A percentile compares a stretch with the other conserved stretches of the same genome.
Evolutionary conservation across 1,140 invertebrate genomes (phyloP).

Genomic region (Druon quercuslanigerum): DNA sequence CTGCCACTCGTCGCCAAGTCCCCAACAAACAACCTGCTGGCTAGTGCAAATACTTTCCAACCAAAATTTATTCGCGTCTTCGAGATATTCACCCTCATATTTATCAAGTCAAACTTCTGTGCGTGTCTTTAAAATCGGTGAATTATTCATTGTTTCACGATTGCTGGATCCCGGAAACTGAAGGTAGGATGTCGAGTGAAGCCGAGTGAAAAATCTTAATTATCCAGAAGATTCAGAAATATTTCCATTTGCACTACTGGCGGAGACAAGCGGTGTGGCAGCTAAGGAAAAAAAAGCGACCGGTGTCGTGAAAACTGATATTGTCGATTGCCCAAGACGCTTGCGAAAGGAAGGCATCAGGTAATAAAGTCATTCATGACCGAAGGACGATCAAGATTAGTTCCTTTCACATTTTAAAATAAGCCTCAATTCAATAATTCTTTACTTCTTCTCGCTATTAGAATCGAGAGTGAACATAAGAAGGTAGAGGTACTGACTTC

Average conservation of each 20-base stretch:
- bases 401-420: background rate
- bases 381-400: conserved; percentile 23
- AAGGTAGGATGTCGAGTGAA: background rate
- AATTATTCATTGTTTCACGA: no score
- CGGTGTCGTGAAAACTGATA: conserved; percentile 26
- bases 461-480: conserved; percentile 46
- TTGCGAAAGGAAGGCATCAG: conserved; percentile 28
- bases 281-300: background rate
- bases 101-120: background rate
- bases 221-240: no score
- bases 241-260: background rate
- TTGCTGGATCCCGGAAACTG: background rate
- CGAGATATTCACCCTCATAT: background rate
- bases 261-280: background rate
- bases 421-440: no score
- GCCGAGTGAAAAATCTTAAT: no score
- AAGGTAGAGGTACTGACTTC: conserved; percentile 75
- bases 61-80: background rate
- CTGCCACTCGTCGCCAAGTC: background rate
- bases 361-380: conserved; percentile 13
- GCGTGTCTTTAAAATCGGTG: no score
- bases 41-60: conserved; percentile 13
- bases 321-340: conserved; percentile 21
- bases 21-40: background rate
- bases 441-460: no score